phyloP scores from a whole-genome alignment of 2,113 vertebrate species.

The Tylochromis polylepis region DNA sequence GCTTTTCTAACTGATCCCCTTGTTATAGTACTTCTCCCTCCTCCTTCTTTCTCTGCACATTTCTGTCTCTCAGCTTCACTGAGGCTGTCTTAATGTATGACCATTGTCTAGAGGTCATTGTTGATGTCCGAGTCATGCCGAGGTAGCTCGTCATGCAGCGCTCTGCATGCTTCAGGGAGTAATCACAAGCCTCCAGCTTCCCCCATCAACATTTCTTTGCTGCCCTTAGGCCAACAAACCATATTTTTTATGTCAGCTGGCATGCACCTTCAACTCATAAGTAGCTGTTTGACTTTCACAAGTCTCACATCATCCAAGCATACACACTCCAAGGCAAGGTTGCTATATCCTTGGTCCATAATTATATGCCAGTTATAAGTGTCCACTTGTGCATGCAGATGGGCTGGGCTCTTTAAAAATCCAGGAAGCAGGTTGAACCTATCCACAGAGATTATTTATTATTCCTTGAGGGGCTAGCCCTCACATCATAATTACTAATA shows the following conservation, averaged over 20 bases:
- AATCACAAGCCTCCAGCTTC: conserved; percentile 66
- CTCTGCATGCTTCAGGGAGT: conserved; percentile 67
- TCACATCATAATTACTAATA: conserved; percentile 41
- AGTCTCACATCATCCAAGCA: conserved; percentile 68
- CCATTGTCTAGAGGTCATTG: conserved; percentile 72
- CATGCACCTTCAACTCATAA: conserved; percentile 75
- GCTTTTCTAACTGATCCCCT: conserved; percentile 41
- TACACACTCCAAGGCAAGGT: conserved; percentile 73
- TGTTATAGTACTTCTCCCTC: background rate
- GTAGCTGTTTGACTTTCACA: conserved; percentile 81
- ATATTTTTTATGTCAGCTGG: conserved; percentile 79
- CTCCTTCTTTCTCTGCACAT: background rate
- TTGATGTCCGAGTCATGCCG: conserved; percentile 61
- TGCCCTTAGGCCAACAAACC: conserved; percentile 73
- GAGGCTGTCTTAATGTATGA: conserved; percentile 27
- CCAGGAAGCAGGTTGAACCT: conserved; percentile 58
- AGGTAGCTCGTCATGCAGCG: conserved; percentile 58
- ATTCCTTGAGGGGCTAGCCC: conserved; percentile 34
- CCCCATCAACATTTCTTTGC: conserved; percentile 65
- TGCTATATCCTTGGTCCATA: conserved; percentile 72
- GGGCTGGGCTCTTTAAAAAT: conserved; percentile 55
- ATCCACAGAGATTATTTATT: conserved; percentile 48
- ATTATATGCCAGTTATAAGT: conserved; percentile 75
- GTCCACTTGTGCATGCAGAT: conserved; percentile 74
- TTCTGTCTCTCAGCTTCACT: conserved; percentile 7